Base-by-base conservation (phyloP, 2,888 invertebrate species). In the Ditula angustiorana region DNA sequence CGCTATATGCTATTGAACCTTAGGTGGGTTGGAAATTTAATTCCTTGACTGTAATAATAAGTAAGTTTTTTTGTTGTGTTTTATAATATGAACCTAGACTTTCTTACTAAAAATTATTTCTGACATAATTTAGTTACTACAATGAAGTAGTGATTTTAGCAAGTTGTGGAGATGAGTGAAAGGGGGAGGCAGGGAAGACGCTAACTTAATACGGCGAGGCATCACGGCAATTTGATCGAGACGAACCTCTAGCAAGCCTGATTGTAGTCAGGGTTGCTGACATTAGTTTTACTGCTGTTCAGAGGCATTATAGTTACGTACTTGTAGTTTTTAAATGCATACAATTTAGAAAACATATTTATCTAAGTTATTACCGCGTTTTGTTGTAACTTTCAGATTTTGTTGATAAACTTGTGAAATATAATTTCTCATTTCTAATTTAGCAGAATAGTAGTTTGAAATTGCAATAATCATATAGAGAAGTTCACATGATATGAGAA, bases 161-260 rank as follows among this genome's bases (percentile, higher is more conserved):
- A 76, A 76, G 73, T 74, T 69, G 66, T 65, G 70, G 64, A 59
- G 69, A 64, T 71, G 67, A 61, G 61, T 23, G 62, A 77, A 41
- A 74, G 76, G 74, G 73, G 72, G 76, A 74, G 72, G 78, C 37
- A 16, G 80, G 80, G 78, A 79, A 82, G 72, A 84, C 82, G 83
- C 81, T 89, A 90, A 90, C 89, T 88, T 88, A 90, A 90, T 90
- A 89, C 87, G 88, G 88, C 85, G 85, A 81, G 87, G 88, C 88
- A 90, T 89, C 87, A 86, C 83, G 86, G 88, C 88, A 92, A 91
- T 92, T 92, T 91, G 90, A 88, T 86, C 86, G 86, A 89, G 90
- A 88, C 85, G 88, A 88, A 87, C 85, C 86, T 83, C 76, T 76
- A 80, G 85, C 80, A 79, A 73, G 82, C 77, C 77, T 84, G 84